These are phyloP conservation scores for Apis florea DNA, from an alignment of 1,140 invertebrate genomes.

Conservation along the genomic window DNA sequence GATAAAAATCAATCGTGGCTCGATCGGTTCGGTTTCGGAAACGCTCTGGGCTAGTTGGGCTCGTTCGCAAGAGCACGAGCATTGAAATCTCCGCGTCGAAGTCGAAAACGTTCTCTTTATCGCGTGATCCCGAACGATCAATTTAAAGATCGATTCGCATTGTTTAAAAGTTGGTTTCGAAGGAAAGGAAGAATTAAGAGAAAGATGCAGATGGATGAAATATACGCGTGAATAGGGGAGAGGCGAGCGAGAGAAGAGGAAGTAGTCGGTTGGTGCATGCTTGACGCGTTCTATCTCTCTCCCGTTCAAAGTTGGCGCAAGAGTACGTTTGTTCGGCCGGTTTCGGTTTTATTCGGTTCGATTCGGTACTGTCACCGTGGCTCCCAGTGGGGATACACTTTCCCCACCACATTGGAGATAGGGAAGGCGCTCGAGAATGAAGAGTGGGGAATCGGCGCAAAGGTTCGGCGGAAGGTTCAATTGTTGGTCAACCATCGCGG, in stretches of 20 bases:
- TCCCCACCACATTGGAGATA: conserved; percentile 27
- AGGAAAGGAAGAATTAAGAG: not conserved
- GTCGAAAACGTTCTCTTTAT: not conserved
- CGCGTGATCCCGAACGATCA: not conserved
- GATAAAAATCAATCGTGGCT: too few relatives aligned
- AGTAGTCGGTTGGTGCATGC: conserved; percentile 20
- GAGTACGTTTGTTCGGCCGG: conserved; percentile 27
- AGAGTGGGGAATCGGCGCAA: conserved; percentile 33
- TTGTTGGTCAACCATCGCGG: conserved; percentile 69
- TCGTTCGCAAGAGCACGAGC: too few relatives aligned
- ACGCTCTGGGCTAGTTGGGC: too few relatives aligned
- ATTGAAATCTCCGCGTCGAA: not conserved
- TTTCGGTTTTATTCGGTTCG: conserved; percentile 12
- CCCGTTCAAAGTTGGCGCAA: not conserved
- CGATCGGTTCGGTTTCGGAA: too few relatives aligned
- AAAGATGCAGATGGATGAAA: not conserved
- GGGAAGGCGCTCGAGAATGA: conserved; percentile 5
- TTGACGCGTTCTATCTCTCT: not conserved
- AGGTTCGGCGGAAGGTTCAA: conserved; percentile 64
- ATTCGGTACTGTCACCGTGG: conserved; percentile 35
- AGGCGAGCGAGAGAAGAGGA: conserved; percentile 31
- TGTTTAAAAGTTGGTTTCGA: not conserved
- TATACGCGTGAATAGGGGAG: not conserved
- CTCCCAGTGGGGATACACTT: conserved; percentile 10
- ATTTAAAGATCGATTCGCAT: not conserved